phyloP scores from a whole-genome alignment of 53 echinoderm and acorn worm species.

The Mesocentrotus franciscanus region DNA sequence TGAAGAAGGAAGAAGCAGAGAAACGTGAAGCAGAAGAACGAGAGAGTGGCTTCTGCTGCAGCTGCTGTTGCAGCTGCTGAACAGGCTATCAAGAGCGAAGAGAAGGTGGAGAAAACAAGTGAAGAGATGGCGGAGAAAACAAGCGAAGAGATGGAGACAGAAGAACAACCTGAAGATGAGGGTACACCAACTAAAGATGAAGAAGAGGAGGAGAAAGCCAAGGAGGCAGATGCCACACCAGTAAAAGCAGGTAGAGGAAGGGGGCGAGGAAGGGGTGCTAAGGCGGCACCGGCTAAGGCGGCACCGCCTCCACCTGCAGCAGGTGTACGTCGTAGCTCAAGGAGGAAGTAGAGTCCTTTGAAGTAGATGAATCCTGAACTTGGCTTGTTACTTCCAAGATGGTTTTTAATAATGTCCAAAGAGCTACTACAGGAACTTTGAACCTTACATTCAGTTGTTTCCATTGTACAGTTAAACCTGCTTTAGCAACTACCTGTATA shows the following conservation, averaged over 20 bases:
- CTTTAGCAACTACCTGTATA: too few relatives aligned
- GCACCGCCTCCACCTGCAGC: constrained; percentile 51
- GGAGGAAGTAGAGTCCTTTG: constrained; percentile 54
- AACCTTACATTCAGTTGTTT: not conserved
- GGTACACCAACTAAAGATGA: constrained; percentile 33
- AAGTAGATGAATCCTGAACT: not conserved
- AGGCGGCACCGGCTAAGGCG: constrained; percentile 62
- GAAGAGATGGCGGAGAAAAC: not conserved
- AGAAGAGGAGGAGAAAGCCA: constrained; percentile 20
- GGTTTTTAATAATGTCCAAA: not conserved
- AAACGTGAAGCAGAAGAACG: constrained; percentile 43
- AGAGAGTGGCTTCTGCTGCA: constrained; percentile 11
- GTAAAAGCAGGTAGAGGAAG: constrained; percentile 61
- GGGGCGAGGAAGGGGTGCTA: constrained; percentile 74
- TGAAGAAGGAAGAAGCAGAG: constrained; percentile 54
- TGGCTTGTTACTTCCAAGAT: not conserved
- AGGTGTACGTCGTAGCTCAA: constrained; percentile 73
- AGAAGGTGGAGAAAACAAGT: not conserved
- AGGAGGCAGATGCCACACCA: not conserved
- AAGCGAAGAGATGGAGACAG: not conserved
- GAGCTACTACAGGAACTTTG: not conserved
- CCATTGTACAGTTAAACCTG: too few relatives aligned
- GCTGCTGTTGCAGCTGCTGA: constrained; percentile 5
- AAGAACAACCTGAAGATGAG: not conserved
- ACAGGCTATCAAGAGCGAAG: not conserved